Base-by-base conservation (phyloP, 2,113 vertebrate species). In the Maccullochella peelii region DNA sequence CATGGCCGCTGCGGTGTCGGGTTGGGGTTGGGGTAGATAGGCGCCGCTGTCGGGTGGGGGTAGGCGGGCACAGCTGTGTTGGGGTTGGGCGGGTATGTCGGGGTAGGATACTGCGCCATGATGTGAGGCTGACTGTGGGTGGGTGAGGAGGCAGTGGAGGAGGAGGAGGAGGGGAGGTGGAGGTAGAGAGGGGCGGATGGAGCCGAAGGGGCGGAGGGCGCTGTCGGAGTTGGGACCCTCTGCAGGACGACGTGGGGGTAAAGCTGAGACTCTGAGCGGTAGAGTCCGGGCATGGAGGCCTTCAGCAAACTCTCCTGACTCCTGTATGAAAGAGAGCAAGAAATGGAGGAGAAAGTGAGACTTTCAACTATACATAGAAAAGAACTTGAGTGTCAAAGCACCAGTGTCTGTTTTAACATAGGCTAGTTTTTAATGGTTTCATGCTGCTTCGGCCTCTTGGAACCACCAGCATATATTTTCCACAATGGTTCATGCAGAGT, bases 231-330 rank as follows among this genome's bases (percentile, higher is more conserved):
- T 1, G 94, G 93, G 44, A 95, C 95, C 82, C 95, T 93, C 89
- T 96, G 95, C 27, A 95, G 89, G 67, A 95, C 94, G 3, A 95
- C 91, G 8, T 95, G 94, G 0, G 94, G 94, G 84, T 95, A 95
- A 1, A 95, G 87, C 86, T 95, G 95, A 9, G 92, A 93, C 21
- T 95, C 95, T 0, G 94, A 87, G 59, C 88, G 89, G 86, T 94
- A 95, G 54, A 95, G 89, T 5, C 94, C 94, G 0, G 94, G 90
- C 25, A 94, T 71, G n/a, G 94, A 89, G 8, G 90, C 84, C 83
- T 95, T 95, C 83, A 95, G 88, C 61, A 95, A 80, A 84, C 92
- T 95, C 89, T 96, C 95, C 81, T 96, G 95, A 83, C 95, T 95
- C 88, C 95, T 95, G 85, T 11, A 15, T 9, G 18, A 65, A 73